phyloP scores from a whole-genome alignment of 2,797 vertebrate species.

The Microtus agrestis region DNA sequence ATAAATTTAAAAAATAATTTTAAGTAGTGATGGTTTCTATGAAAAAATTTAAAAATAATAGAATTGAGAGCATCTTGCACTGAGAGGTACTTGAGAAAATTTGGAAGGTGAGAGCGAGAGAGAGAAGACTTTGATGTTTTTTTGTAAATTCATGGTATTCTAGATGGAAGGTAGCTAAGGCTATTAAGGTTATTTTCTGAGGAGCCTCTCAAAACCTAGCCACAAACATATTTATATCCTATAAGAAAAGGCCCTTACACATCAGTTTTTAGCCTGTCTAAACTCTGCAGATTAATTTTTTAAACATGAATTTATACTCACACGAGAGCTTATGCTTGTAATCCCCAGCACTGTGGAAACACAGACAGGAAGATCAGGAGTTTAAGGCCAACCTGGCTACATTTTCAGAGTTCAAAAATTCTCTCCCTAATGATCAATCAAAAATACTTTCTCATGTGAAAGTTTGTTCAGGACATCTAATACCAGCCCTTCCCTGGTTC shows the following conservation, averaged over 20 bases:
- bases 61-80: conserved; percentile 37
- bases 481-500: conserved; percentile 44
- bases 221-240: not conserved
- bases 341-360: not conserved
- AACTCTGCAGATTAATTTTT: conserved; percentile 48
- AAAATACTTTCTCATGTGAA: not conserved
- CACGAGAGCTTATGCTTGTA: not conserved
- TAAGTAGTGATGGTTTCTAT: conserved; percentile 31
- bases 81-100: conserved; percentile 59
- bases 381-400: not conserved
- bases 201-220: not conserved
- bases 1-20: conserved; percentile 52
- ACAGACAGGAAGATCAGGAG: not conserved
- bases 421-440: not conserved
- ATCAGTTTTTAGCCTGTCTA: not conserved
- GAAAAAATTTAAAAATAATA: conserved; percentile 55
- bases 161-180: not conserved
- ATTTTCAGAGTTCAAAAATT: not conserved
- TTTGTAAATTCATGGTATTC: not conserved
- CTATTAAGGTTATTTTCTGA: conserved; percentile 9
- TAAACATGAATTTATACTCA: conserved; percentile 51
- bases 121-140: conserved; percentile 9
- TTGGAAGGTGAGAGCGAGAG: conserved; percentile 12
- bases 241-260: not conserved
- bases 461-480: conserved; percentile 35